Evolutionary conservation across 2,113 vertebrate genomes (phyloP), one percentile per base, ranked within the genome.

Genomic region (Sceloporus undulatus): DNA sequence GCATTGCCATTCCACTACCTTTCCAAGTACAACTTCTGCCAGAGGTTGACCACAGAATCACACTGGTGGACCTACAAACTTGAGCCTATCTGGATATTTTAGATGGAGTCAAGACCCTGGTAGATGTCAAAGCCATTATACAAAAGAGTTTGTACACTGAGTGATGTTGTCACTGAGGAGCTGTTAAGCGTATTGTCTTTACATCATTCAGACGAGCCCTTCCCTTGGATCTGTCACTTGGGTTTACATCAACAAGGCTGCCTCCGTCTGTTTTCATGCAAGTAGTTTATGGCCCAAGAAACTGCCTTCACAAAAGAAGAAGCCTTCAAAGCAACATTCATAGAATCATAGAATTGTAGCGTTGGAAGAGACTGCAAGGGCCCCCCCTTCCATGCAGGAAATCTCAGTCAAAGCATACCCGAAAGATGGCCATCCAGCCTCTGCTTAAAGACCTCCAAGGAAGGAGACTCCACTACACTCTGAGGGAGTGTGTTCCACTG

Each of bases 181-280:
- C 62, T 85, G 71, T 89, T 89, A 88, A 1, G 21, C 81, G 86
- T 82, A 80, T 65, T 89, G 65, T 79, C 83, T 93, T 80, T 75
- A 88, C 93, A 80, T 87, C 80, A 78, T 84, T 6, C 79, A 82
- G 86, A 86, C 87, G 91, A 62, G 42, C 34, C 87, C 89, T 92
- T 74, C 59, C 83, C 87, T 93, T 87, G 56, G 71, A 88, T 89
- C 89, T 91, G 88, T 91, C 88, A 92, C 89, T 94, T 86, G 76
- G 90, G 75, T 85, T 94, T 83, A 84, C 65, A 82, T 88, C 80
- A 29, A 88, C 70, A 90, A 83, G 0, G 0, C 81, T 85, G 65
- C 80, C 82, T 83, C 75, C 88, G 87, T 85, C 70, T 91, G 34
- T 93, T 73, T 88, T 86, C 82, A 79, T 62, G 42, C 16, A 54